Conservation (phyloP, 2,113 vertebrate genomes). For the Rallus limicola region DNA sequence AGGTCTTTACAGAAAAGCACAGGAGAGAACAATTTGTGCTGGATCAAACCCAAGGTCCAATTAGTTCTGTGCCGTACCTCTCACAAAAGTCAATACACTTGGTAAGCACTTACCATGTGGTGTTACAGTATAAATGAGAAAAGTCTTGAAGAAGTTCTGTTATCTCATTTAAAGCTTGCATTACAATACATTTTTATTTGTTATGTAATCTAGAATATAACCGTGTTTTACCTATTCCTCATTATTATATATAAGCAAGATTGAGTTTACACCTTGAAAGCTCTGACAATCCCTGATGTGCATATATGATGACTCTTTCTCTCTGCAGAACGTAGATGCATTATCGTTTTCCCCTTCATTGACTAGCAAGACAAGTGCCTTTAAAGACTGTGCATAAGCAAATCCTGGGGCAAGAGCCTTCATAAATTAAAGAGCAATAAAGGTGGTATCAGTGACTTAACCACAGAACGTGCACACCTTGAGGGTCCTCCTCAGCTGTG, state of each 20-base stretch:
- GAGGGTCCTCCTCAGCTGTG: not conserved
- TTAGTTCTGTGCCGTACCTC: not conserved
- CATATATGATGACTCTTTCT: fast-evolving
- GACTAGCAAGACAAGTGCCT: not conserved
- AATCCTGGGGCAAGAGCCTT: not conserved
- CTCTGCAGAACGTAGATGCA: not conserved
- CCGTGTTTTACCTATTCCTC: not conserved
- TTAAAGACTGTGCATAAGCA: not conserved
- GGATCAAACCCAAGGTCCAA: not conserved
- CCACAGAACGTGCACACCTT: not conserved
- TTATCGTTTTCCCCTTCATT: not conserved
- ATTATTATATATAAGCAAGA: not conserved
- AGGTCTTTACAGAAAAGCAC: not conserved
- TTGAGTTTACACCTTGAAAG: not conserved
- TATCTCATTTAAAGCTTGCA: not conserved
- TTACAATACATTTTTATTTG: not conserved
- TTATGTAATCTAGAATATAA: not conserved
- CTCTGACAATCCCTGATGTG: not conserved
- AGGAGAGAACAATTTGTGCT: not conserved
- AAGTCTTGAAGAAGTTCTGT: not conserved
- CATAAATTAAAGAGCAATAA: not conserved
- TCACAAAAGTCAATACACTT: not conserved
- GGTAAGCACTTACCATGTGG: not conserved
- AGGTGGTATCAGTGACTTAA: not conserved
- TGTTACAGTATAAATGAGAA: not conserved